Conservation (phyloP, 2,888 invertebrate genomes). For the Phaedon cochleariae region DNA sequence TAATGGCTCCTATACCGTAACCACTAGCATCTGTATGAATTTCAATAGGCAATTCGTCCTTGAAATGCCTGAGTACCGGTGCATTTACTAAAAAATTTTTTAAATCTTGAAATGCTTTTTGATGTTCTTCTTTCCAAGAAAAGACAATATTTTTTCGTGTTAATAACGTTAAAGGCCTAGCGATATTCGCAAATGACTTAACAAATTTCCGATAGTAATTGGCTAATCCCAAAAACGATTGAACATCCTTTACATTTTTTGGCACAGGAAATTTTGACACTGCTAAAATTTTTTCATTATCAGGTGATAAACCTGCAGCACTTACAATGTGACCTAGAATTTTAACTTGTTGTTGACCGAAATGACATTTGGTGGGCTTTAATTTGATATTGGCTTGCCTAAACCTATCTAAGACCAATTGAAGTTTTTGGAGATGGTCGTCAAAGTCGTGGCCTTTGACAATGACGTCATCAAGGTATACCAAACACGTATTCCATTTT, state of each 20-base stretch:
- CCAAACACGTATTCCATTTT: slow-evolving; percentile 1
- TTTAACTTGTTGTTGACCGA: background rate
- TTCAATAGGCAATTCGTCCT: too few relatives aligned
- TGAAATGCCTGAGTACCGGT: too few relatives aligned
- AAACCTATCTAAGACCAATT: background rate
- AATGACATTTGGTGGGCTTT: background rate
- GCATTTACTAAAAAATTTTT: too few relatives aligned
- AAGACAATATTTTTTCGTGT: too few relatives aligned
- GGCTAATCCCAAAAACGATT: too few relatives aligned
- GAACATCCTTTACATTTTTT: background rate
- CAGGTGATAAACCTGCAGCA: background rate
- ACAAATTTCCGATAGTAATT: too few relatives aligned
- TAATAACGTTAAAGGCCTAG: too few relatives aligned
- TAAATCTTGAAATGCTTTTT: too few relatives aligned
- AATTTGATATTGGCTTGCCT: background rate
- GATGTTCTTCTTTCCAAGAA: too few relatives aligned
- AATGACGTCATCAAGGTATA: background rate
- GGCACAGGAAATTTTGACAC: background rate
- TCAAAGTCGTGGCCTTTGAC: background rate
- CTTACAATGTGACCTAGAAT: background rate
- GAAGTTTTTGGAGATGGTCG: background rate
- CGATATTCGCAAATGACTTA: too few relatives aligned
- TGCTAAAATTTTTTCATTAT: background rate
- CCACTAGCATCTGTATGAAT: too few relatives aligned
- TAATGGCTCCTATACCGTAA: too few relatives aligned